These are phyloP conservation scores for Neotragus moschatus DNA, from an alignment of 2,113 vertebrate species.

Conservation along the genomic window DNA sequence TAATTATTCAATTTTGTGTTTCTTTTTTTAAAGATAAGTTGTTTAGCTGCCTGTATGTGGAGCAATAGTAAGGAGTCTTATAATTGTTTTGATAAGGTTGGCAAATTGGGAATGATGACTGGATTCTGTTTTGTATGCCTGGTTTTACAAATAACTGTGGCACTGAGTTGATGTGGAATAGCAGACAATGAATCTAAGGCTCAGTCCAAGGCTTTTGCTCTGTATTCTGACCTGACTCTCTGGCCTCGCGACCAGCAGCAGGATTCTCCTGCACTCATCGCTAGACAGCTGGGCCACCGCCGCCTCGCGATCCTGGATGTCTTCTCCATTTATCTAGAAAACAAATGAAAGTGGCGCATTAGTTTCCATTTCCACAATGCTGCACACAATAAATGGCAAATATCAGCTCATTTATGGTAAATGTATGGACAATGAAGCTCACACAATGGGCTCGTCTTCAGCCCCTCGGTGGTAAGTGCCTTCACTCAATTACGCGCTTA, in stretches of 20 bases:
- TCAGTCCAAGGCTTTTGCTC: not conserved
- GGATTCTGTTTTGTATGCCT: not conserved
- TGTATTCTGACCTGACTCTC: slow-evolving; percentile 90
- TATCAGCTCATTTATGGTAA: slow-evolving; percentile 83
- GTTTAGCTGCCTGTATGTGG: not conserved
- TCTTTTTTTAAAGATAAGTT: not conserved
- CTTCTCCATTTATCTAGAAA: slow-evolving; percentile 96
- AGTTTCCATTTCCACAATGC: slow-evolving; percentile 82
- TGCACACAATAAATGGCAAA: slow-evolving; percentile 83
- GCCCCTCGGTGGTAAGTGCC: slow-evolving; percentile 81
- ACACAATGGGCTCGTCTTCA: slow-evolving; percentile 79
- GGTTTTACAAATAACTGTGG: not conserved
- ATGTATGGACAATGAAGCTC: slow-evolving; percentile 83
- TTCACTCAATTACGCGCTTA: slow-evolving; percentile 87
- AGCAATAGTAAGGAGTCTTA: not conserved
- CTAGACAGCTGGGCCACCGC: slow-evolving; percentile 92
- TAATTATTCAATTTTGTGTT: not conserved
- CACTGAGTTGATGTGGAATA: not conserved
- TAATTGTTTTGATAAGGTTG: not conserved
- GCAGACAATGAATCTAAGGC: not conserved
- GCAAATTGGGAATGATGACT: not conserved
- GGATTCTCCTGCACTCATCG: slow-evolving; percentile 89
- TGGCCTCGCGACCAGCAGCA: slow-evolving; percentile 92
- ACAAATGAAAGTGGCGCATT: slow-evolving; percentile 82
- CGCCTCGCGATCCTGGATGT: slow-evolving; percentile 92